Base-by-base conservation (phyloP, 2,797 vertebrate genomes). In the Molossus alvarezi region DNA sequence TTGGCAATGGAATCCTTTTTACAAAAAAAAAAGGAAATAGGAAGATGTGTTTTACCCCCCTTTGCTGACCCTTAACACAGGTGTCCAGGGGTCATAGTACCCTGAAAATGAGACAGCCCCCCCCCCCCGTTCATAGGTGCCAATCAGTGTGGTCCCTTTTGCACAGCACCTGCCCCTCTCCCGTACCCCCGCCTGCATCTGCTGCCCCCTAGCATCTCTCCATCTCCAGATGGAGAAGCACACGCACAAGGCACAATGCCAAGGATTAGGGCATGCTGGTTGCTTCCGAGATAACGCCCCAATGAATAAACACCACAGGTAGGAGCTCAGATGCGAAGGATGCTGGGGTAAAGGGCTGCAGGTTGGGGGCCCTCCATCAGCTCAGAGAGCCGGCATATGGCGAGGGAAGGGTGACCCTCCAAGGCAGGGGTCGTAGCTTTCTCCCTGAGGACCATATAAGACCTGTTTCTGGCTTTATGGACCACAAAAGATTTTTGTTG, bases 1-100 rank as follows among this genome's bases (percentile, higher is more conserved):
- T 87, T 83, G 58, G 13, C 23, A 82, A 27, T 69, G 57, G 23
- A 94, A 23, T 69, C 15, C 25, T 95, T 67, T 88, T 64, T 67
- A 37, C 5, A 3, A 69, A 37, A 60, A 48, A 41, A 12, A 85
- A 72, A 6, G 41, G 57, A 71, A 86, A 17, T 58, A 58, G 57
- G 27, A 84, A 90, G 81, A 29, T 6, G 0, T 33, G 9, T 71
- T 91, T 21, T 79, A 51, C 58, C 15, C 58, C 51, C n/a, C 15
- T n/a, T 27, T 75, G 80, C 51, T 71, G 25, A 29, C 51, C 9
- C 18, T 87, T 60, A 64, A 7, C 9, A 17, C 45, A 64, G 8
- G n/a, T 65, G 27, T 2, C 37, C 45, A 25, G 60, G 41, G 25
- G 76, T 88, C 69, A 0, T 0, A 2, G n/a, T 25, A 41, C 21